Base-by-base conservation (phyloP, 2,797 vertebrate genomes). In the Artibeus jamaicensis region DNA sequence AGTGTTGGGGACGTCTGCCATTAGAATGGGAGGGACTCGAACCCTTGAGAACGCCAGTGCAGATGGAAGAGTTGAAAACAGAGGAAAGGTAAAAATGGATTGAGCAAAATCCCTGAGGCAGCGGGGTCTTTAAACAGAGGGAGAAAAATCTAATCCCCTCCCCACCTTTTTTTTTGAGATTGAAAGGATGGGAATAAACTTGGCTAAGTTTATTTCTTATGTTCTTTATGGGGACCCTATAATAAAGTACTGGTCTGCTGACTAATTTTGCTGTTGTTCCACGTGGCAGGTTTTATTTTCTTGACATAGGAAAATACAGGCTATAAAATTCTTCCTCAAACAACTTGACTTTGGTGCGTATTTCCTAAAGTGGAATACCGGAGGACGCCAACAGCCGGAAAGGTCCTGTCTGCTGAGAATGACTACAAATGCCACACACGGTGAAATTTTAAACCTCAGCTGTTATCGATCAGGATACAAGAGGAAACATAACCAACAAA, bases 351-450 rank as follows among this genome's bases (percentile, higher is more conserved):
- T 96, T 21, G 83, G 39, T 6, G 79, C 34, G 44, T 59, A 34
- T 50, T 68, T 82, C 44, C 76, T 95, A 79, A 82, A 81, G 89
- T 21, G 32, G 39, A 86, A 86, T 91, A 81, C 21, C 62, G 7
- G 70, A 86, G n/a, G 22, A 57, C 78, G 82, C 83, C 19, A 79
- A 59, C 74, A 93, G 73, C 42, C n/a, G 29, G 3, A 73, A 48
- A 70, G 44, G 46, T 70, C 34, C 68, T 92, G 91, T 94, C 92
- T 91, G 53, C 12, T 91, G 48, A 82, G 92, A 88, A 96, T 68
- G 18, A 84, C 70, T 82, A 71, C 14, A 50, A 89, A 84, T 59
- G 73, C 21, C 44, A 85, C 12, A 94, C 3, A 86, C 71, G 83
- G 68, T 22, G 4, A 34, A 71, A 85, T 55, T 91, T 67, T 82